A percentile compares a stretch with the other conserved stretches of the same genome.
Conservation (phyloP, 2,888 invertebrate species). For the Acanthopleura granulata region DNA sequence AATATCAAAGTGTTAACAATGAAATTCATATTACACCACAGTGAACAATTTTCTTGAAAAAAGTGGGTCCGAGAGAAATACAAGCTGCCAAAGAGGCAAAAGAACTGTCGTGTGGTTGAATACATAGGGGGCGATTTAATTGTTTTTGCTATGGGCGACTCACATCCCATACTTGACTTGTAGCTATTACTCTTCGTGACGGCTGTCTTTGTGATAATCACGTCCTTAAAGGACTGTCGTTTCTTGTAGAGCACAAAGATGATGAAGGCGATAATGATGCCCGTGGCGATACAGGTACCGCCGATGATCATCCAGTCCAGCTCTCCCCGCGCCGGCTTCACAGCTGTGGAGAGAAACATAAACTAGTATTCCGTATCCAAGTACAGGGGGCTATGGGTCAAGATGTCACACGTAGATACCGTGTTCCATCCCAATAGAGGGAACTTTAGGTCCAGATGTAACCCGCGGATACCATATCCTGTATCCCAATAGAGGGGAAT, state of each 20-base stretch:
- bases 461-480: too few species aligned
- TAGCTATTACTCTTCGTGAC: conserved; percentile 65
- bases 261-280: conserved; percentile 48
- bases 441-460: too few species aligned
- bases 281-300: conserved; percentile 41
- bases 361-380: neutral
- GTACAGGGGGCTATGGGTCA: neutral
- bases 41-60: too few species aligned
- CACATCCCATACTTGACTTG: conserved; percentile 63
- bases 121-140: too few species aligned
- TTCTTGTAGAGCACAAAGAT: conserved; percentile 58
- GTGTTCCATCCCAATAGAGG: too few species aligned
- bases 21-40: too few species aligned
- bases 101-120: too few species aligned
- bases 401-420: too few species aligned
- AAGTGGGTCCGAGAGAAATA: too few species aligned
- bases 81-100: too few species aligned
- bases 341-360: neutral
- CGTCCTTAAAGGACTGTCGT: conserved; percentile 56
- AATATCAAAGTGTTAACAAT: too few species aligned
- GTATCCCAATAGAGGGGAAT: too few species aligned
- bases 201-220: conserved; percentile 56
- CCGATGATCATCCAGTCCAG: conserved; percentile 49
- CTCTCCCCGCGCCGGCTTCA: neutral
- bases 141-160: neutral